Percentiles rank a stretch among this genome's conserved stretches.
Evolutionary conservation across 2,113 vertebrate genomes (phyloP).

Genomic region (Sceloporus tristichus): DNA sequence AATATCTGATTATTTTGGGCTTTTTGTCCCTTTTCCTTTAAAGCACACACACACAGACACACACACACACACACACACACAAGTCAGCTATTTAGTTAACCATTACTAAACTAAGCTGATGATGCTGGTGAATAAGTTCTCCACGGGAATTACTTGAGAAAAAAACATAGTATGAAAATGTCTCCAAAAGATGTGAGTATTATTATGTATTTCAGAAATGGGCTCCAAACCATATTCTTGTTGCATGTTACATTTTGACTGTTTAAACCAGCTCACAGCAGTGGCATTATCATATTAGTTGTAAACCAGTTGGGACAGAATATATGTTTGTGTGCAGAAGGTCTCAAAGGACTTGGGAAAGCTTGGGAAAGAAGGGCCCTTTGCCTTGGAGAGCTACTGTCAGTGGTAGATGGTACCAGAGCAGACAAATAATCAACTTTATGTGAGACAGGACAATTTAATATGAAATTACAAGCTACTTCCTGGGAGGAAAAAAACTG

Average conservation of each 20-base stretch:
- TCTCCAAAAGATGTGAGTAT: not conserved
- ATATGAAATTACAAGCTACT: not conserved
- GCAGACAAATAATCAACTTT: not conserved
- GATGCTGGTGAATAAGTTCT: constrained; percentile 51
- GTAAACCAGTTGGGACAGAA: not conserved
- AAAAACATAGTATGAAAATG: not conserved
- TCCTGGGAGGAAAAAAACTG: too few species aligned
- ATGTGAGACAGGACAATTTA: not conserved
- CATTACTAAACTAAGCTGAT: constrained; percentile 27
- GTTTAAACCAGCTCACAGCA: not conserved
- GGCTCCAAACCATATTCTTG: not conserved
- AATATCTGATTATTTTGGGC: constrained; percentile 51
- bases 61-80: constrained; percentile 18
- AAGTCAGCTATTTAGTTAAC: constrained; percentile 26
- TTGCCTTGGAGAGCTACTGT: not conserved
- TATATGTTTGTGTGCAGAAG: not conserved
- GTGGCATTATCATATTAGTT: not conserved
- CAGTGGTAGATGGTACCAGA: not conserved
- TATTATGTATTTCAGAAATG: not conserved
- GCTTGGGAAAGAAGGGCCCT: not conserved
- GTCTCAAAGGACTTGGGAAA: not conserved
- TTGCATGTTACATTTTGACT: not conserved
- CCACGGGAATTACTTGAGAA: constrained; percentile 44
- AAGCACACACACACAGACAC: constrained; percentile 31
- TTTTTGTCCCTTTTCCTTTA: constrained; percentile 45